These are phyloP conservation scores for Elmis aenea DNA, from an alignment of 2,888 invertebrate species.

Conservation along the genomic window DNA sequence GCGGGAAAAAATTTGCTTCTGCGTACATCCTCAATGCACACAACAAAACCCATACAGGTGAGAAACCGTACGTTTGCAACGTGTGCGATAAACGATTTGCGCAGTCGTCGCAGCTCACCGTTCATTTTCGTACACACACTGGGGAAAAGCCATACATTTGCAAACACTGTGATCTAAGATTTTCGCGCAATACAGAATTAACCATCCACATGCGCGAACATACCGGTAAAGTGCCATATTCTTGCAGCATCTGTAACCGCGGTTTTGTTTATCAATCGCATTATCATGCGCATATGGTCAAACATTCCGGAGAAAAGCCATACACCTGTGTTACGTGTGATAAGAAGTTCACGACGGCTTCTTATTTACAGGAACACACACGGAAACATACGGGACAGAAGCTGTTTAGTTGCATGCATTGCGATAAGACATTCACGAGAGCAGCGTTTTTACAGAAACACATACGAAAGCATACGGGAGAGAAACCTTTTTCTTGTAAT, in stretches of 20 bases:
- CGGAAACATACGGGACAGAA: conserved; percentile 18
- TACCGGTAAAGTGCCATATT: conserved; percentile 43
- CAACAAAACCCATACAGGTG: conserved; percentile 58
- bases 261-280: conserved; percentile 41
- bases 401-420: conserved; percentile 15
- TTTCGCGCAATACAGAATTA: conserved; percentile 43
- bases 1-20: conserved; percentile 54
- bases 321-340: conserved; percentile 16
- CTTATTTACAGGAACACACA: conserved; percentile 17
- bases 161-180: conserved; percentile 38
- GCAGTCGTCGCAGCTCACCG: conserved; percentile 56
- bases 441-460: conserved; percentile 16
- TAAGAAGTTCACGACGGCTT: conserved; percentile 17
- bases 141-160: conserved; percentile 36
- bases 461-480: conserved; percentile 16
- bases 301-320: conserved; percentile 28
- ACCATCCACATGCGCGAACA: conserved; percentile 44
- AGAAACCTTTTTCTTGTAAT: conserved; percentile 17
- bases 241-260: conserved; percentile 41
- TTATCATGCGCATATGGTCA: conserved; percentile 39
- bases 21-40: conserved; percentile 57
- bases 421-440: conserved; percentile 18
- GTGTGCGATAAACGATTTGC: conserved; percentile 56
- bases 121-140: conserved; percentile 55
- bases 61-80: conserved; percentile 56